These are phyloP conservation scores for Bubalus kerabau DNA, from an alignment of 2,113 vertebrate genomes.

Conservation along the genomic window DNA sequence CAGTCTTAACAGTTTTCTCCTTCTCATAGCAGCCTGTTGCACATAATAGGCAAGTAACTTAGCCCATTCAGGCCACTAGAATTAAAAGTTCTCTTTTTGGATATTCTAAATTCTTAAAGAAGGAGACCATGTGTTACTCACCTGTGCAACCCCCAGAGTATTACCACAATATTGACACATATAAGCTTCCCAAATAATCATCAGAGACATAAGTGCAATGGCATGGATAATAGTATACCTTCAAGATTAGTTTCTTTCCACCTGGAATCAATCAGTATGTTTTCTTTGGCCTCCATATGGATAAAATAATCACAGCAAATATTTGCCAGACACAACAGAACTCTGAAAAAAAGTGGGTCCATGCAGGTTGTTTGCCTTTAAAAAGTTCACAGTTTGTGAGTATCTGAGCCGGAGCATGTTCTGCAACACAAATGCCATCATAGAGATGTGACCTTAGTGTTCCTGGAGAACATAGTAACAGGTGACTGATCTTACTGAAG, in stretches of 20 bases:
- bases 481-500: accelerated
- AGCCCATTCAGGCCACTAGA: not conserved
- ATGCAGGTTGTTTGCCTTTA: accelerated
- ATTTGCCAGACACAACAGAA: not conserved
- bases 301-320: not conserved
- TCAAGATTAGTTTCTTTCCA: not conserved
- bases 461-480: accelerated
- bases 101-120: not conserved
- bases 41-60: not conserved
- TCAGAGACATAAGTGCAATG: not conserved
- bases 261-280: not conserved
- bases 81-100: not conserved
- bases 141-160: not conserved
- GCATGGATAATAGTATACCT: not conserved
- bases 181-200: not conserved
- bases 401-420: too few relatives aligned
- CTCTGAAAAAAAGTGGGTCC: not conserved
- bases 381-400: not conserved
- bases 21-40: not conserved
- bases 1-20: not conserved
- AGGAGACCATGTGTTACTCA: not conserved
- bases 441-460: too few relatives aligned
- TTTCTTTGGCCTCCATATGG: not conserved
- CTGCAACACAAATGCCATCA: accelerated
- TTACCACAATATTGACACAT: not conserved